Base-by-base conservation (phyloP, 1,140 invertebrate species). In the Drosophila arizonae region DNA sequence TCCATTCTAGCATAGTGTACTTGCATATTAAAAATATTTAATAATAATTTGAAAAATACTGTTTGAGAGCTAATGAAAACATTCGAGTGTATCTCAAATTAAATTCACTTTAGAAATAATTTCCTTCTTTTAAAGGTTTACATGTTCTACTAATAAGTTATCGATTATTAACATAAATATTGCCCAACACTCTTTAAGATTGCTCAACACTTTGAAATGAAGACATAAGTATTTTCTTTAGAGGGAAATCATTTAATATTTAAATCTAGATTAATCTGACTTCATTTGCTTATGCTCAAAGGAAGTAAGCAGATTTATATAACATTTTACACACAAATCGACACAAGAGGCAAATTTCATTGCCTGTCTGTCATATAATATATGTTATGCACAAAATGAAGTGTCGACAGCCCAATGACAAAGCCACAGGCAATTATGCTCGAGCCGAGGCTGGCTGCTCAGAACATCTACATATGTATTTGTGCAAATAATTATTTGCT, bases 401-500 rank as follows among this genome's bases (percentile, higher is more conserved):
- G 26, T 57, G 26, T 28, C 21, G 8, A 39, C 50, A 61, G 36
- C 8, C 46, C 21, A 70, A 54, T 70, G 66, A 39, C 55, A 70
- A 71, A 75, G 41, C 82, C 82, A 57, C 50, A 64, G 48, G 58
- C 71, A 73, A 76, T 81, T 81, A 81, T 61, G 50, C 56, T 39
- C 26, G 39, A 17, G 4, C 51, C 33, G 10, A 65, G 50, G 48
- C 50, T 33, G 28, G 51, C 11, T 28, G 24, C 13, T 26, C 6
- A 13, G 17, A 24, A 15, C 13, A 64, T 52, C 39, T 41, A 24
- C 17, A 17, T 17, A 17, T 17, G 17, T 17, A 17, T 17, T 66
- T 24, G 51, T 76, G 66, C 77, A 86, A 87, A 79, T 88, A 76
- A 86, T 87, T 82, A 86, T 86, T 75, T 72, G 65, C 39, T 70